Evolutionary conservation across 2,797 vertebrate species (phyloP), one percentile per base, ranked within the genome.

Genomic region (Sternotherus odoratus): DNA sequence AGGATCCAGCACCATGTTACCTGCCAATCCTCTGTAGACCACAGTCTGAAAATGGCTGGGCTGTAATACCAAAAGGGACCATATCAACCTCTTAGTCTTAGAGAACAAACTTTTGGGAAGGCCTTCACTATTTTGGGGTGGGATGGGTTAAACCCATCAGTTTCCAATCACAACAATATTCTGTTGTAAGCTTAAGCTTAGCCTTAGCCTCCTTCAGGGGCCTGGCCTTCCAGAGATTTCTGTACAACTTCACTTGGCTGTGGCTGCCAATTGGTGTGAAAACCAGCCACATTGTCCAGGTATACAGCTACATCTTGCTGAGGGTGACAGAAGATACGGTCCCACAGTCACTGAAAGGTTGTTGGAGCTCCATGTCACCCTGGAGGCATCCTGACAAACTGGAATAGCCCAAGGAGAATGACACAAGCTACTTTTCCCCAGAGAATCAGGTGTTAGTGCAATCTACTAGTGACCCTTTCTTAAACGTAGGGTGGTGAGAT

Each of bases 151-250:
- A n/a, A 46, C 15, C 13, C 15, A 48, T 36, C 85, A 39, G n/a
- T 36, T 24, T 82, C 75, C 78, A 39, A 56, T 8, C 3, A 24
- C 48, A 48, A 60, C 56, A 0, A 0, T 50, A 1, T 85, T 30
- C 39, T 1, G 1, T 19, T 39, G 5, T 19, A 33, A 19, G 0
- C 0, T 63, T 49, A 87, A n/a, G n/a, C n/a, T n/a, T n/a, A n/a
- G n/a, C n/a, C n/a, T n/a, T n/a, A n/a, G 88, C 24, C 87, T 4
- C 10, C 21, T 9, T 53, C 51, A 53, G 51, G 28, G 56, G 48
- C 56, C 86, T 74, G 17, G 36, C 1, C 0, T 83, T 66, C 24
- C 69, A 74, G 5, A 23, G 84, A 26, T n/a, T 12, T 53, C 21
- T 60, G 30, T 23, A 49, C 16, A 80, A 19, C 48, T 82, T 79